Conservation (phyloP, 2,888 invertebrate genomes). For the Andrena minutula region DNA sequence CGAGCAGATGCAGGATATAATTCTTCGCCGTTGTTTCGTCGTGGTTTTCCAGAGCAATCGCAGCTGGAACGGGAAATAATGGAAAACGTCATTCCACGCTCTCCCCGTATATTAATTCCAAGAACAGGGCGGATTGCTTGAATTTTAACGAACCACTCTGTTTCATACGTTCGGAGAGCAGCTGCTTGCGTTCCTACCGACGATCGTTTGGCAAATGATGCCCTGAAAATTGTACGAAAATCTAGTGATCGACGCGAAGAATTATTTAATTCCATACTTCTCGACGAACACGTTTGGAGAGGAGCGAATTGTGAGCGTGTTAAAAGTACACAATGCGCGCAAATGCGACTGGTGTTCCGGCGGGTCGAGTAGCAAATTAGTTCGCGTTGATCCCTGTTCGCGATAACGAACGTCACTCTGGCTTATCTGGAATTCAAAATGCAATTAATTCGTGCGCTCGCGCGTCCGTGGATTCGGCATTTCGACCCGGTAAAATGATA, state of each 20-base stretch:
- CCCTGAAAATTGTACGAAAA: slow-evolving; percentile 6
- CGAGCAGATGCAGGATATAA: not conserved
- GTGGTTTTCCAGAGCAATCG: not conserved
- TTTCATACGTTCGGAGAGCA: slow-evolving; percentile 25
- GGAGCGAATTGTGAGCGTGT: not conserved
- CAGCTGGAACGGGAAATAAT: slow-evolving; percentile 7
- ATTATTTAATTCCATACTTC: not conserved
- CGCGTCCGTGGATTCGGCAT: not conserved
- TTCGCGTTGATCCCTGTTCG: slow-evolving; percentile 42
- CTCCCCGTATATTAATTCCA: slow-evolving; percentile 22
- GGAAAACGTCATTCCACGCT: slow-evolving; percentile 10
- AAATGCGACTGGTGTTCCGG: slow-evolving; percentile 38
- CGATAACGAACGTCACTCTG: slow-evolving; percentile 27
- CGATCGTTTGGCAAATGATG: slow-evolving; percentile 29
- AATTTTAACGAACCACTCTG: slow-evolving; percentile 52
- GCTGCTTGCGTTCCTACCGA: slow-evolving; percentile 19
- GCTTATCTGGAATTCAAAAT: slow-evolving; percentile 50
- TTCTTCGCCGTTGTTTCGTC: not conserved
- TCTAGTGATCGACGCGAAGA: not conserved
- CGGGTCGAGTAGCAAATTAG: slow-evolving; percentile 48
- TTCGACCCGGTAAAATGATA: not conserved
- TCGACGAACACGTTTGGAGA: not conserved
- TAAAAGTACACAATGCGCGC: slow-evolving; percentile 29
- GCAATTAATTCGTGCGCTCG: slow-evolving; percentile 38
- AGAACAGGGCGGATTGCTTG: slow-evolving; percentile 21